Percentiles rank a stretch among this genome's conserved stretches.
These are phyloP conservation scores for Drosophila peninsularis DNA, from an alignment of 2,888 invertebrate species.

Conservation along the genomic window DNA sequence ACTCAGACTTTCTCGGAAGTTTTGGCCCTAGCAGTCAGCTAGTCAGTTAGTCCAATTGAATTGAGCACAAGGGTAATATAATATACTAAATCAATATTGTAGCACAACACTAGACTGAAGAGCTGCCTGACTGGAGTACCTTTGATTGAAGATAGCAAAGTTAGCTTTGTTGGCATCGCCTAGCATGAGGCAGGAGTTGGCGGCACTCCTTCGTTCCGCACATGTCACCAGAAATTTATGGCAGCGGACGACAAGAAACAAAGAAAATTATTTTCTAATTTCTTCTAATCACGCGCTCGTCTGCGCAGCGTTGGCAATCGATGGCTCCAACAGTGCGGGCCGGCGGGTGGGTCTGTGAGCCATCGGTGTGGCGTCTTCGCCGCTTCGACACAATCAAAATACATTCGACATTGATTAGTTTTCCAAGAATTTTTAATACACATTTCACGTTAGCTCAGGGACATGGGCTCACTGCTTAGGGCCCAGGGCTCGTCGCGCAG, in stretches of 20 bases:
- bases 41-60: too few species aligned
- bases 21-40: too few species aligned
- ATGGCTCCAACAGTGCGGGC: slow-evolving; percentile 17
- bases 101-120: neutral
- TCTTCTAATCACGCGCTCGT: slow-evolving; percentile 64
- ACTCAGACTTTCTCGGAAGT: too few species aligned
- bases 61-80: too few species aligned
- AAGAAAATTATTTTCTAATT: slow-evolving; percentile 72
- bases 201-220: slow-evolving; percentile 27
- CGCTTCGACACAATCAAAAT: slow-evolving; percentile 65
- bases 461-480: neutral
- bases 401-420: slow-evolving; percentile 78
- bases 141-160: slow-evolving; percentile 16
- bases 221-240: slow-evolving; percentile 59
- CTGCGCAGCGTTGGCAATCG: slow-evolving; percentile 19
- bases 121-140: neutral
- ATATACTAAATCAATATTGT: neutral
- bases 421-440: slow-evolving; percentile 75
- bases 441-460: slow-evolving; percentile 34
- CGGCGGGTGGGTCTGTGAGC: slow-evolving; percentile 30
- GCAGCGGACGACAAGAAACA: slow-evolving; percentile 53
- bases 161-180: slow-evolving; percentile 15
- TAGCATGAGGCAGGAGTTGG: slow-evolving; percentile 1
- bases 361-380: slow-evolving; percentile 35
- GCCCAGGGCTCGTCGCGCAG: neutral